Percentiles rank a stretch among this genome's conserved stretches.
Conservation (phyloP, 2,888 invertebrate genomes). For the Heterodera filipjevi region DNA sequence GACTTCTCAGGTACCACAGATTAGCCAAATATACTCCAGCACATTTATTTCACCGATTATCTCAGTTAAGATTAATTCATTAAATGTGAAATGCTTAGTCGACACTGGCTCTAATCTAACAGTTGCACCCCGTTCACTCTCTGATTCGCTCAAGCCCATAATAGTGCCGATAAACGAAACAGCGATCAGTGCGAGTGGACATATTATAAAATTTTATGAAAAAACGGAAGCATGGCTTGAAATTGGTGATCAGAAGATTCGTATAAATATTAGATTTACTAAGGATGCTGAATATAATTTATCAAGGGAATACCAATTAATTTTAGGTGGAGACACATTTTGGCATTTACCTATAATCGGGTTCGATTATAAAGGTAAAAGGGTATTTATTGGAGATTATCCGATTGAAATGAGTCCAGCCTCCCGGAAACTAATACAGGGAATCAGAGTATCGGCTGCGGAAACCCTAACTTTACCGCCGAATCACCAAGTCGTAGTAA, state of each 20-base stretch:
- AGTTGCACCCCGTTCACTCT: not conserved
- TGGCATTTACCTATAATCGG: not conserved
- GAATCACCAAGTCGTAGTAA: not conserved
- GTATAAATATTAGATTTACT: not conserved
- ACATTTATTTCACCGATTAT: not conserved
- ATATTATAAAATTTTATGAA: not conserved
- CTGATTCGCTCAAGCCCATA: not conserved
- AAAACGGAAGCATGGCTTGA: not conserved
- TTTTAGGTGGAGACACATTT: constrained; percentile 6
- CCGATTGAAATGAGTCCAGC: not conserved
- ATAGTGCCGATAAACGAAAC: not conserved
- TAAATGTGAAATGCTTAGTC: not conserved
- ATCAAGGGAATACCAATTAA: not conserved
- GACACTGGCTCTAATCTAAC: constrained; percentile 4
- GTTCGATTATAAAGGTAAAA: not conserved
- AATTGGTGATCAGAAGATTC: not conserved
- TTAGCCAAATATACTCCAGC: not conserved
- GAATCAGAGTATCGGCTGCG: not conserved
- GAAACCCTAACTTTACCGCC: not conserved
- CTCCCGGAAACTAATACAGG: not conserved
- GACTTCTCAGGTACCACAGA: not conserved
- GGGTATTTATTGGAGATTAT: not conserved
- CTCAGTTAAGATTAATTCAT: not conserved
- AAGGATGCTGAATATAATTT: not conserved
- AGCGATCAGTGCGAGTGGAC: not conserved